Conservation (phyloP, 1,140 invertebrate genomes). For the Drosophila jambulina region DNA sequence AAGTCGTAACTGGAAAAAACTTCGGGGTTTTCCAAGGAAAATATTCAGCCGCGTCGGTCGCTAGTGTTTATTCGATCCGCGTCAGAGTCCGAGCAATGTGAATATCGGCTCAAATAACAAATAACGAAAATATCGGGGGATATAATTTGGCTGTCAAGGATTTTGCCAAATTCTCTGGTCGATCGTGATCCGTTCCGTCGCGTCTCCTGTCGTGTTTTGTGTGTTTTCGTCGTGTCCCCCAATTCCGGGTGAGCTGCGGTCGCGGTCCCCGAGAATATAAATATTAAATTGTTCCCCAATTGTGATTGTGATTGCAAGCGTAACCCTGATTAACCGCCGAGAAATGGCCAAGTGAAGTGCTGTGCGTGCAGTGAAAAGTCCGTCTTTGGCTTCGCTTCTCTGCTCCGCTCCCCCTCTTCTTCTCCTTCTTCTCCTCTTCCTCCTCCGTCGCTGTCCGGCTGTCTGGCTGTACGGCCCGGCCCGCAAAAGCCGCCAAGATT, state of each 20-base stretch:
- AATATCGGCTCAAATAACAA: conserved; percentile 1
- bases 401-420: conserved; percentile 15
- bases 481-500: conserved; percentile 84
- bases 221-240: conserved; percentile 2
- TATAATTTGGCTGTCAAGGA: background rate
- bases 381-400: conserved; percentile 11
- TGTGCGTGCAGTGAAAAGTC: conserved; percentile 10
- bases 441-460: conserved; percentile 49
- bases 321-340: conserved; percentile 22
- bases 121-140: background rate
- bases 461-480: conserved; percentile 57
- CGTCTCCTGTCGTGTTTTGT: conserved; percentile 6
- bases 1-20: conserved; percentile 7
- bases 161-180: conserved; percentile 2
- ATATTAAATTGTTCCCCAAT: conserved; percentile 11
- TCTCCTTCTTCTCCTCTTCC: conserved; percentile 20
- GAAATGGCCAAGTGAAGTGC: conserved; percentile 20
- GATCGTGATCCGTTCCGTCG: conserved; percentile 7
- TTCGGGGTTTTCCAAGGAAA: conserved; percentile 4
- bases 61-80: conserved; percentile 8
- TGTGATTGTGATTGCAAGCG: conserved; percentile 20
- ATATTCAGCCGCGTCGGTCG: conserved; percentile 12
- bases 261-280: conserved; percentile 6
- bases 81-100: conserved; percentile 6
- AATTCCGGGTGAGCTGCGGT: background rate